phyloP scores from a whole-genome alignment of 92 coral and sea anemone genomes.

The Diadumene lineata region DNA sequence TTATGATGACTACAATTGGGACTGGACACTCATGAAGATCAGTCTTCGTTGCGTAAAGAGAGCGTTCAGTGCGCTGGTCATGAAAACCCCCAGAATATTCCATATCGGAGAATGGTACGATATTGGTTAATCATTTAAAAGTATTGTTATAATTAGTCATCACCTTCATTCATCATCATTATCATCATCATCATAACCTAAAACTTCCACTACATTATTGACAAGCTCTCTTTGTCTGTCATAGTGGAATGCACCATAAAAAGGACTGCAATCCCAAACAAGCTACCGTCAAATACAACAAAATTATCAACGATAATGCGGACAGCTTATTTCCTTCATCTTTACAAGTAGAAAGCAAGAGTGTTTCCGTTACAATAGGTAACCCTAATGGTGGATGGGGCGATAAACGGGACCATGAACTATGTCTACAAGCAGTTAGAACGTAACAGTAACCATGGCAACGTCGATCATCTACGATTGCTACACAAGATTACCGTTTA shows the following conservation, averaged over 20 bases:
- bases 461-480: no score
- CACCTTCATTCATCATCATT: not conserved
- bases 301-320: conserved; percentile 61
- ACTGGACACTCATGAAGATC: conserved; percentile 93
- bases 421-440: conserved; percentile 49
- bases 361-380: conserved; percentile 22
- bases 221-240: not conserved
- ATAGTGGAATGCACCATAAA: conserved; percentile 95
- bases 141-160: not conserved
- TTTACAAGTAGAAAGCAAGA: conserved; percentile 49
- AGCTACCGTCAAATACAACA: conserved; percentile 49
- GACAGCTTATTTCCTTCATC: conserved; percentile 60
- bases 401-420: conserved; percentile 81
- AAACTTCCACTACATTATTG: no score
- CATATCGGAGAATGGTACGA: conserved; percentile 93
- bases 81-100: conserved; percentile 82
- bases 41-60: conserved; percentile 59
- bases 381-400: conserved; percentile 99
- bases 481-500: not conserved
- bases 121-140: no score
- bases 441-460: no score
- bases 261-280: conserved; percentile 67
- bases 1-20: conserved; percentile 98
- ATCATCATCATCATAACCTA: no score
- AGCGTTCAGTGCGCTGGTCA: conserved; percentile 68